Evolutionary conservation across 2,888 invertebrate species (phyloP).

Genomic region (Leucophenga maculata): DNA sequence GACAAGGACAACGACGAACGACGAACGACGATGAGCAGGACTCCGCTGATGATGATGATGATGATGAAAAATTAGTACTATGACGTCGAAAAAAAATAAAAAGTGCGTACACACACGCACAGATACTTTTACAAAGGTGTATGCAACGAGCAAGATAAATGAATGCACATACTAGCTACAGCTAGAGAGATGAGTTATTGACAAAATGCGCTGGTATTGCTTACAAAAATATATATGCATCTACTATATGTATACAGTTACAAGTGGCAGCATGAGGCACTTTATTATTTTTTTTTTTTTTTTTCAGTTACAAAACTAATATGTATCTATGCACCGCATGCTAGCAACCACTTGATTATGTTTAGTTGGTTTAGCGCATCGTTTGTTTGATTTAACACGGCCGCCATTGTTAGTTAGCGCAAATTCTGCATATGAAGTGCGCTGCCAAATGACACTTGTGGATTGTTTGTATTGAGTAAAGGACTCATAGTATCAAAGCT

Average conservation of each 20-base stretch:
- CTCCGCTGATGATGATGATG: slow-evolving; percentile 46
- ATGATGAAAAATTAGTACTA: slow-evolving; percentile 62
- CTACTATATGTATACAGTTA: too few relatives aligned
- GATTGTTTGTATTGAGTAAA: slow-evolving; percentile 6
- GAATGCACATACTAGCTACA: background rate
- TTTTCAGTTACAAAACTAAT: background rate
- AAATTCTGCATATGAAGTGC: too few relatives aligned
- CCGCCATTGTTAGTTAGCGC: too few relatives aligned
- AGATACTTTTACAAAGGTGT: slow-evolving; percentile 32
- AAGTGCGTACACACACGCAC: slow-evolving; percentile 39
- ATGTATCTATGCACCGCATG: background rate
- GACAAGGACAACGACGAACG: background rate
- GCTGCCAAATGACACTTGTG: slow-evolving; percentile 18
- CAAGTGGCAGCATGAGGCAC: too few relatives aligned
- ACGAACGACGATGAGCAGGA: too few relatives aligned
- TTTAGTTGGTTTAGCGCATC: slow-evolving; percentile 19
- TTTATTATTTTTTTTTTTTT: too few relatives aligned
- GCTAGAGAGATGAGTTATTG: slow-evolving; percentile 4
- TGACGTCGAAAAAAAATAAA: slow-evolving; percentile 32
- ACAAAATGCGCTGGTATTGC: slow-evolving; percentile 4
- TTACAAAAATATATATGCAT: background rate
- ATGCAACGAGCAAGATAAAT: background rate
- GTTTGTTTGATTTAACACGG: slow-evolving; percentile 2
- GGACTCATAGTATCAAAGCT: too few relatives aligned
- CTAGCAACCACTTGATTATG: slow-evolving; percentile 13